Evolutionary conservation across 2,113 vertebrate species (phyloP), one percentile per base, ranked within the genome.

Genomic region (Apodemus speciosus): DNA sequence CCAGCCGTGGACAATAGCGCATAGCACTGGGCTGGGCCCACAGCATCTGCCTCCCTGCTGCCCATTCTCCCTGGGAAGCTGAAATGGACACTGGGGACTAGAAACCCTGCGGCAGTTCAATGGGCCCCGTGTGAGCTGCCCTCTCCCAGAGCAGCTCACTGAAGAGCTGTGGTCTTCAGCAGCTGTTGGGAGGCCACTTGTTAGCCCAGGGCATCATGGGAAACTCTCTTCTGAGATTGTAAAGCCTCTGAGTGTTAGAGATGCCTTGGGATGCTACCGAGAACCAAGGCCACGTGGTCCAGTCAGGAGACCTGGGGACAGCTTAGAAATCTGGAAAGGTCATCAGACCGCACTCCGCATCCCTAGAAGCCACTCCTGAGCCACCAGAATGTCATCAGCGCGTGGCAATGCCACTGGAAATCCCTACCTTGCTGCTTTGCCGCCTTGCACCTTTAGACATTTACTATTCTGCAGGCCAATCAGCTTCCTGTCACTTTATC

Each of bases 401-500:
- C 79, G 1, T 76, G 90, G 85, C 90, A 10, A 68, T 72, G 69
- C 84, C 90, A 3, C 81, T 40, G 75, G 92, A 81, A 80, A 0
- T 40, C 86, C 86, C 94, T 95, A 91, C 93, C 88, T 89, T 1
- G 69, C 93, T 96, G 94, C 88, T 77, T 68, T 35, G 49, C 91
- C 96, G 90, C 88, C 81, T 72, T 43, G 49, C 16, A 27, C 86
- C 80, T 40, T 51, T 23, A 64, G 79, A 35, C 13, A 1, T 89
- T 88, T 30, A 58, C 83, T 53, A 2, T 60, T 46, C 73, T 9
- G 0, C 75, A 9, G 25, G 69, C 68, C 38, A 69, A 46, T 20
- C 27, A 0, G 23, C 51, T 75, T 81, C 15, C 43, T 56, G 46
- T 35, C 86, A 69, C 53, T 84, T 20, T 40, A 4, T 46, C 53